Conservation (phyloP, 2,888 invertebrate species). For the Asteroscopus sphinx region DNA sequence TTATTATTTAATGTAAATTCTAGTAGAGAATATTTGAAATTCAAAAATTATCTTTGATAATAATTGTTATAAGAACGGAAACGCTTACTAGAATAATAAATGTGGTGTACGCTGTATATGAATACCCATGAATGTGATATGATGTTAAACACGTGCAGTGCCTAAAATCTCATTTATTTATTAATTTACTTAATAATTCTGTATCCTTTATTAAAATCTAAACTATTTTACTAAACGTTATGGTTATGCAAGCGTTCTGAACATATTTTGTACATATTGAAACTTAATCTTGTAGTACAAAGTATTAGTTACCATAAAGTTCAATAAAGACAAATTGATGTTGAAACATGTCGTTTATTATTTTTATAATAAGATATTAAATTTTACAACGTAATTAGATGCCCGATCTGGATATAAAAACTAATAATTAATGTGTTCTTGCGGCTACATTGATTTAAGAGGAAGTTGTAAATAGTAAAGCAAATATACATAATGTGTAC, state of each 20-base stretch:
- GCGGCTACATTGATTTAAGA: slow-evolving; percentile 30
- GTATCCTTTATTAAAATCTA: slow-evolving; percentile 68
- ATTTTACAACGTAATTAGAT: slow-evolving; percentile 24
- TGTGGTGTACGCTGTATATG: slow-evolving; percentile 77
- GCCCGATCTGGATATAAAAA: slow-evolving; percentile 17
- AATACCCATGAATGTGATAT: slow-evolving; percentile 87
- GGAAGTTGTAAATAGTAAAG: slow-evolving; percentile 55
- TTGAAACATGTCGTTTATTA: slow-evolving; percentile 63
- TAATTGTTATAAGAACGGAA: slow-evolving; percentile 85
- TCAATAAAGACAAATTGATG: slow-evolving; percentile 89
- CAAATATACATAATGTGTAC: slow-evolving; percentile 51
- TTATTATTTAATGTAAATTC: slow-evolving; percentile 47
- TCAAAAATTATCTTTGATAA: slow-evolving; percentile 73
- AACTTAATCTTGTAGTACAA: slow-evolving; percentile 88
- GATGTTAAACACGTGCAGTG: slow-evolving; percentile 86
- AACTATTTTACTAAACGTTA: slow-evolving; percentile 72
- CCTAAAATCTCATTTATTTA: slow-evolving; percentile 86
- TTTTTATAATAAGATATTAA: slow-evolving; percentile 26
- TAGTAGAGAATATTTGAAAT: slow-evolving; percentile 44
- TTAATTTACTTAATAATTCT: slow-evolving; percentile 70
- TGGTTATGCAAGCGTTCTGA: slow-evolving; percentile 65
- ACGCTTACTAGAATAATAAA: slow-evolving; percentile 86
- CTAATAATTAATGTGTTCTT: slow-evolving; percentile 13
- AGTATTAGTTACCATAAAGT: slow-evolving; percentile 82
- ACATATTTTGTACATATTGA: slow-evolving; percentile 83